These are phyloP conservation scores for Paelopatides confundens DNA, from an alignment of 53 echinoderm and acorn worm genomes.

Conservation along the genomic window DNA sequence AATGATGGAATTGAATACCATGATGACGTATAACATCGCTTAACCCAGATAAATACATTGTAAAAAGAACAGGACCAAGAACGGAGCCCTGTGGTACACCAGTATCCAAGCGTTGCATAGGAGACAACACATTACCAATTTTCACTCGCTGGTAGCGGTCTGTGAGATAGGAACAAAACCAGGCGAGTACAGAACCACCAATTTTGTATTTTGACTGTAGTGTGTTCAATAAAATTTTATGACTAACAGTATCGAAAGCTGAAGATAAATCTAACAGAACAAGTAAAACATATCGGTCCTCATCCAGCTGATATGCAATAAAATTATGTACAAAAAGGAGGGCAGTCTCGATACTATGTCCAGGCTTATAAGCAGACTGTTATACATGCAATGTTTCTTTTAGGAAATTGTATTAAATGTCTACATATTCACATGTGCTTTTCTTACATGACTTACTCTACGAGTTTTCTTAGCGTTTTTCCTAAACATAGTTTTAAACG, in stretches of 20 bases:
- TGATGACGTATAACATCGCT: constrained; percentile 14
- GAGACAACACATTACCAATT: not conserved
- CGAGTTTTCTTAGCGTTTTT: too few relatives aligned
- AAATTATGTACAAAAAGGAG: constrained; percentile 39
- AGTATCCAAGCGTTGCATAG: not conserved
- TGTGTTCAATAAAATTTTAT: too few relatives aligned
- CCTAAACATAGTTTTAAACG: too few relatives aligned
- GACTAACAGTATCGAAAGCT: not conserved
- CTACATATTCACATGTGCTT: too few relatives aligned
- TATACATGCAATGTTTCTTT: too few relatives aligned
- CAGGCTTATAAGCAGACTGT: constrained; percentile 52
- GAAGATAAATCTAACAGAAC: not conserved
- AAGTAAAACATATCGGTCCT: not conserved
- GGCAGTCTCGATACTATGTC: constrained; percentile 65
- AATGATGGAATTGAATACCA: not conserved
- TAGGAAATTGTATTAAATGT: too few relatives aligned
- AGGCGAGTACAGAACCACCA: not conserved
- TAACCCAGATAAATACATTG: not conserved
- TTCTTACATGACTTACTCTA: too few relatives aligned
- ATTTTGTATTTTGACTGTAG: too few relatives aligned
- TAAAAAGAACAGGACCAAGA: not conserved
- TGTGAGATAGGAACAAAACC: not conserved
- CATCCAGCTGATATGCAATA: not conserved
- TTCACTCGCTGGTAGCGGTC: not conserved
- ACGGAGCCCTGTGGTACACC: not conserved